Evolutionary conservation across 2,888 invertebrate genomes (phyloP), one percentile per base, ranked within the genome.

Genomic region (Phymatocera aterrima): DNA sequence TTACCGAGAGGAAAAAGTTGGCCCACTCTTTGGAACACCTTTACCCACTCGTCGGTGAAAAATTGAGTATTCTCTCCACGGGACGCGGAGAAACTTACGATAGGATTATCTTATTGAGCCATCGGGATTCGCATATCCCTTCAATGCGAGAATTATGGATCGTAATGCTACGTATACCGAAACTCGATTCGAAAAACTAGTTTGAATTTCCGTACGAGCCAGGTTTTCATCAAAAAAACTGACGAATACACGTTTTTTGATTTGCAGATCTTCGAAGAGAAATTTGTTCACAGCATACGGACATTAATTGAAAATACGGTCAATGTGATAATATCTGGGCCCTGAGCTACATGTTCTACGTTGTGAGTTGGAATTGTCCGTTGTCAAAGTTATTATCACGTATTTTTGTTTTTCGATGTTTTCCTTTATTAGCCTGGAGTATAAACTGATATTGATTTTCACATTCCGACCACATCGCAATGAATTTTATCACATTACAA

Each of bases 71-170:
- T 68, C 40, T 68, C 46, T 46, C 68, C 68, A 46, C 24, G 68
- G 68, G 68, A 68, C 68, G 24, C 2, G 46, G 46, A 40, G 43
- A 46, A 68, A 46, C 43, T 43, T 40, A 64, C 18, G n/a, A n/a
- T 64, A 10, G 40, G 68, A 68, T 68, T 46, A 68, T 68, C 68
- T 64, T 64, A 64, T 64, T 18, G 61, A 64, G 61, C 37, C 61
- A 64, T 64, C 61, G 37, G 34, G 34, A 37, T 37, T 46, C 46
- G 24, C 68, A 24, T 40, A 40, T 68, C 40, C 68, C 24, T 43
- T 68, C 46, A 6, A 24, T 10, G 15, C 43, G n/a, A 68, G 43
- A 46, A 46, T 43, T 46, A 28, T 43, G 68, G 43, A 68, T 68
- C 46, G 24, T 46, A 68, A 68, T 68, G 68, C 24, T 10, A 43